phyloP scores from a whole-genome alignment of 2,888 invertebrate genomes.

The Unio pictorum region DNA sequence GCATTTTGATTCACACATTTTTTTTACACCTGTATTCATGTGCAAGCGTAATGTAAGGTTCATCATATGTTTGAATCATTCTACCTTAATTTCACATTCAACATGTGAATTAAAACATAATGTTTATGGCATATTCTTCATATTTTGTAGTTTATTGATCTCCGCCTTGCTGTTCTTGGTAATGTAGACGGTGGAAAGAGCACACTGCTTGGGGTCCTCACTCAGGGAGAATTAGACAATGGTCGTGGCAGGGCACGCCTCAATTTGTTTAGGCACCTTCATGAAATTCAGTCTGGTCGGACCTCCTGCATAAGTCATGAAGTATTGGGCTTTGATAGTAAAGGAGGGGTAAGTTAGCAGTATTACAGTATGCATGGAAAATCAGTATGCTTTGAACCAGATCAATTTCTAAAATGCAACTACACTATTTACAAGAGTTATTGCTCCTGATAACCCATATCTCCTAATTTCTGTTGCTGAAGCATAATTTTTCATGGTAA shows the following conservation, averaged over 20 bases:
- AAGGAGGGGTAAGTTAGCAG: slow-evolving; percentile 60
- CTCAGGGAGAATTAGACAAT: slow-evolving; percentile 96
- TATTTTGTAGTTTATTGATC: slow-evolving; percentile 78
- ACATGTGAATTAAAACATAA: not conserved
- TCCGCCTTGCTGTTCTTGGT: slow-evolving; percentile 90
- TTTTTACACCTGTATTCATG: not conserved
- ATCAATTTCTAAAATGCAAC: too few relatives aligned
- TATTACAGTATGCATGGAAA: not conserved
- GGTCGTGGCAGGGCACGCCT: slow-evolving; percentile 94
- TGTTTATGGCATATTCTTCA: slow-evolving; percentile 1
- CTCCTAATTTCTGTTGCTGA: too few relatives aligned
- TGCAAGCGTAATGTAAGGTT: not conserved
- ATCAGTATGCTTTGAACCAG: too few relatives aligned
- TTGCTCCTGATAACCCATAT: too few relatives aligned
- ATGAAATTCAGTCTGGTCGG: slow-evolving; percentile 94
- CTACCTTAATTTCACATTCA: too few relatives aligned
- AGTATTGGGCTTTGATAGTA: slow-evolving; percentile 91
- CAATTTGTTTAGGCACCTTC: slow-evolving; percentile 93
- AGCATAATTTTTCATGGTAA: too few relatives aligned
- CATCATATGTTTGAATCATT: too few relatives aligned
- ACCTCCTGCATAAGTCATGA: slow-evolving; percentile 97
- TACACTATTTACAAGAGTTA: too few relatives aligned
- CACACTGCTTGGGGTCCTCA: slow-evolving; percentile 93
- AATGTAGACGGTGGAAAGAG: slow-evolving; percentile 98
- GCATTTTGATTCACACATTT: not conserved